Conservation (phyloP, 2,888 invertebrate genomes). For the Phaedon cochleariae region DNA sequence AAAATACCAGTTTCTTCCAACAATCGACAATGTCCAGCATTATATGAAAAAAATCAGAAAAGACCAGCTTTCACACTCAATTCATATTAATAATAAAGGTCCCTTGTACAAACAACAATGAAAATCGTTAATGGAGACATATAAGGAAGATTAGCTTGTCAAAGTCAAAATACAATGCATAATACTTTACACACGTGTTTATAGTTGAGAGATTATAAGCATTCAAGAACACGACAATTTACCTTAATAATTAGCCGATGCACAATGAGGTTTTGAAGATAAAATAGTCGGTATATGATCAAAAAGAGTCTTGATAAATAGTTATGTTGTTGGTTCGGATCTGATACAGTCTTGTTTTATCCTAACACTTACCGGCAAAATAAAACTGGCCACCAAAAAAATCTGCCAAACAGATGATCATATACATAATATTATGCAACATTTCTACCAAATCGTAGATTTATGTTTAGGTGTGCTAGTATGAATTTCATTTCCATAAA, state of each 20-base stretch:
- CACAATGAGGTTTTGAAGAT: background rate
- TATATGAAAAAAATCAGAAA: background rate
- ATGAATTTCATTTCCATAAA: no score
- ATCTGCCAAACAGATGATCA: no score
- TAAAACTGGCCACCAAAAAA: no score
- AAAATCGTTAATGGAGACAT: slow-evolving; percentile 32
- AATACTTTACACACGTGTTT: slow-evolving; percentile 30
- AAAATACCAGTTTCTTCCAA: background rate
- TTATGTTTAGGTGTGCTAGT: no score
- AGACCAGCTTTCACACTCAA: background rate
- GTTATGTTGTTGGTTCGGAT: background rate
- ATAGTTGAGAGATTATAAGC: slow-evolving; percentile 27
- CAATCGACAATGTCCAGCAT: background rate
- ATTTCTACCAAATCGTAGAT: no score
- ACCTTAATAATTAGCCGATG: slow-evolving; percentile 5
- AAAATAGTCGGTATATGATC: background rate
- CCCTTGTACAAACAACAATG: slow-evolving; percentile 18
- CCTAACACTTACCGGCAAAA: no score
- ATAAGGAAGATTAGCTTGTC: slow-evolving; percentile 36
- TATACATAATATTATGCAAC: no score
- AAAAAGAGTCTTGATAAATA: background rate
- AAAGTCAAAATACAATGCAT: slow-evolving; percentile 35
- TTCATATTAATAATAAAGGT: slow-evolving; percentile 18
- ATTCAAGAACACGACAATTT: slow-evolving; percentile 21
- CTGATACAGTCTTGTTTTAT: no score